Conservation (phyloP, 2,113 vertebrate species). For the Psilopogon haemacephalus region DNA sequence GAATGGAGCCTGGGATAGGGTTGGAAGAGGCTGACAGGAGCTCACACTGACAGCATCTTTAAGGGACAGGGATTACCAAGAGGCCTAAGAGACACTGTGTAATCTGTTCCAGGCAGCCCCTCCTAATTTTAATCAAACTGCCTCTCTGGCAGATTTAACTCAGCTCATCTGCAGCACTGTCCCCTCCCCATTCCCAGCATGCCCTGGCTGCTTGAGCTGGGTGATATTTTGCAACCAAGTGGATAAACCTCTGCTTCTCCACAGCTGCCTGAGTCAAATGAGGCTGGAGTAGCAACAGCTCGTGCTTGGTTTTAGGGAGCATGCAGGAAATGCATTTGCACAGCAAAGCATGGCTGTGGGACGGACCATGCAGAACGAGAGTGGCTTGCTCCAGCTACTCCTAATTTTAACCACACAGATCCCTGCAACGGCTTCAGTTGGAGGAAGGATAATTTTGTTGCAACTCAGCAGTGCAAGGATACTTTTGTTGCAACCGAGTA, state of each 20-base stretch:
- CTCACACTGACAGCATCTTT: not conserved
- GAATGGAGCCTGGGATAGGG: not conserved
- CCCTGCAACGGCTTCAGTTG: not conserved
- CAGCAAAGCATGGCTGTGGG: not conserved
- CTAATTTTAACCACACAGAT: not conserved
- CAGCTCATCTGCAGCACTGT: rapidly evolving
- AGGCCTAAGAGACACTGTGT: not conserved
- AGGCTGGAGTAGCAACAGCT: rapidly evolving
- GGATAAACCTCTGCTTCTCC: not conserved
- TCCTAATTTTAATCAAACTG: not conserved
- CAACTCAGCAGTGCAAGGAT: rapidly evolving
- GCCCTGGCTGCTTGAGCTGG: not conserved
- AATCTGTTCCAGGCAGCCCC: not conserved
- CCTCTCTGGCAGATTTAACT: not conserved
- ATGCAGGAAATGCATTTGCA: rapidly evolving
- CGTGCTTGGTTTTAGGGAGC: not conserved
- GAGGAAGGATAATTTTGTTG: not conserved
- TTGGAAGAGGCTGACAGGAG: not conserved
- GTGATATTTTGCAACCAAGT: not conserved
- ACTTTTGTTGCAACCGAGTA: not conserved
- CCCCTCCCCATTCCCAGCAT: not conserved
- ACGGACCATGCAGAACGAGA: rapidly evolving
- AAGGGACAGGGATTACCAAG: not conserved
- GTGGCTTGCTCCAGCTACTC: rapidly evolving
- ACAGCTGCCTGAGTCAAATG: rapidly evolving